Conservation (phyloP, 2,888 invertebrate species). For the Tuberolachnus salignus region DNA sequence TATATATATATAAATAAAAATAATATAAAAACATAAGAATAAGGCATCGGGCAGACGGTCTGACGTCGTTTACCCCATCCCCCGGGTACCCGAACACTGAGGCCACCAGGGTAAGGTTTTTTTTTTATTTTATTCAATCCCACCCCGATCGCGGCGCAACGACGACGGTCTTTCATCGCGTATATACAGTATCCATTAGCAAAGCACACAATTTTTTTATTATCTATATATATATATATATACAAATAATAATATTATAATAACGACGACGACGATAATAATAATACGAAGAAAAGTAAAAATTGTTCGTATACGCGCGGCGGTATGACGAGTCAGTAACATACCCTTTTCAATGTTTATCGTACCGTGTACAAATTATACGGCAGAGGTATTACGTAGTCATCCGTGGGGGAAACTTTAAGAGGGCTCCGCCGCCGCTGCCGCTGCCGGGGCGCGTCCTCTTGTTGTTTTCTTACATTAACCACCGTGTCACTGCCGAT, state of each 20-base stretch:
- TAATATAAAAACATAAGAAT: too few relatives aligned
- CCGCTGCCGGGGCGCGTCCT: constrained; percentile 18
- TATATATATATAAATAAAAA: too few relatives aligned
- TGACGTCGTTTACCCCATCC: too few relatives aligned
- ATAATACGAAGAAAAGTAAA: background rate
- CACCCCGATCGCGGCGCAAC: too few relatives aligned
- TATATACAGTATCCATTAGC: constrained; percentile 31
- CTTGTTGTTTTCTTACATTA: constrained; percentile 52
- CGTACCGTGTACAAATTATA: constrained; percentile 55
- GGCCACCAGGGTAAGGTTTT: too few relatives aligned
- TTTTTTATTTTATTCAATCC: too few relatives aligned
- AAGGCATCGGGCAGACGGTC: too few relatives aligned
- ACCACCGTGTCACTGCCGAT: constrained; percentile 56
- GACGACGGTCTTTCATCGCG: background rate
- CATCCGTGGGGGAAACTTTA: constrained; percentile 56
- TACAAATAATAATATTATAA: background rate
- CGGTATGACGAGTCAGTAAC: constrained; percentile 52
- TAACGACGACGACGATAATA: constrained; percentile 8
- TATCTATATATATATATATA: background rate
- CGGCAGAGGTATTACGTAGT: constrained; percentile 57
- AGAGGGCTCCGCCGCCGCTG: constrained; percentile 33
- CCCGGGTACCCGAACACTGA: too few relatives aligned
- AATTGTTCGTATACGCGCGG: background rate
- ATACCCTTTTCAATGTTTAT: constrained; percentile 56
- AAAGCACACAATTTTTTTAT: constrained; percentile 31